Conservation (phyloP, 2,113 vertebrate species). For the Cebus imitator region DNA sequence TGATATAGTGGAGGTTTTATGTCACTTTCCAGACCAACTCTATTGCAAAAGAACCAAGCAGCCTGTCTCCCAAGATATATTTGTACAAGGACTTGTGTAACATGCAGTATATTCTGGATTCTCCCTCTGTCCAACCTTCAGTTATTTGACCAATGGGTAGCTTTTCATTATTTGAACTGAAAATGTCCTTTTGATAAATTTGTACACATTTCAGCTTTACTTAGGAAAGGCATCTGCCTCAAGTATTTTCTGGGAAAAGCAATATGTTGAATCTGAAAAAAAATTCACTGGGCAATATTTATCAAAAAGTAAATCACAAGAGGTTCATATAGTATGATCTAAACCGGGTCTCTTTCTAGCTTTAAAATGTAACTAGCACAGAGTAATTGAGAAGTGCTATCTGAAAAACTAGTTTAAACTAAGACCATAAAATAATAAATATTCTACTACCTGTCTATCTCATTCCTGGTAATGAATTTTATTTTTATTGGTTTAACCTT, state of each 20-base stretch:
- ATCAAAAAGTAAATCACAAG: slow-evolving; percentile 50
- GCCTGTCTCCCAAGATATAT: slow-evolving; percentile 46
- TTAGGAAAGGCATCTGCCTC: slow-evolving; percentile 42
- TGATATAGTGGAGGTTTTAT: slow-evolving; percentile 54
- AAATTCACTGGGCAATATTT: slow-evolving; percentile 31
- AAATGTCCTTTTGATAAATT: slow-evolving; percentile 70
- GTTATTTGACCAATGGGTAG: slow-evolving; percentile 30
- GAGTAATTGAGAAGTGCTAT: neutral
- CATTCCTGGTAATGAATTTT: neutral
- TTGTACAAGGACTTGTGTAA: neutral
- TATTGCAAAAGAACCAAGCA: slow-evolving; percentile 43
- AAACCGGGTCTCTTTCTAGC: neutral
- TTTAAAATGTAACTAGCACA: slow-evolving; percentile 25
- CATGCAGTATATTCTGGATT: slow-evolving; percentile 31
- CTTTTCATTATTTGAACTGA: slow-evolving; percentile 58
- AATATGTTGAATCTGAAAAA: slow-evolving; percentile 51
- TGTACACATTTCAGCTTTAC: slow-evolving; percentile 52
- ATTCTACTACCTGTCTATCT: neutral
- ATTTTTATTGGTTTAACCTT: neutral
- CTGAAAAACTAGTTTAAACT: neutral
- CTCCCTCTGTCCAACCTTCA: neutral
- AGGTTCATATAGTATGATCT: slow-evolving; percentile 26
- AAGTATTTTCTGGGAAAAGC: slow-evolving; percentile 52
- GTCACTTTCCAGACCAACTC: slow-evolving; percentile 23
- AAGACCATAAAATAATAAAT: neutral